A percentile compares a stretch with the other conserved stretches of the same genome.
phyloP scores from a whole-genome alignment of 2,888 invertebrate genomes.

The Hypolimnas misippus region DNA sequence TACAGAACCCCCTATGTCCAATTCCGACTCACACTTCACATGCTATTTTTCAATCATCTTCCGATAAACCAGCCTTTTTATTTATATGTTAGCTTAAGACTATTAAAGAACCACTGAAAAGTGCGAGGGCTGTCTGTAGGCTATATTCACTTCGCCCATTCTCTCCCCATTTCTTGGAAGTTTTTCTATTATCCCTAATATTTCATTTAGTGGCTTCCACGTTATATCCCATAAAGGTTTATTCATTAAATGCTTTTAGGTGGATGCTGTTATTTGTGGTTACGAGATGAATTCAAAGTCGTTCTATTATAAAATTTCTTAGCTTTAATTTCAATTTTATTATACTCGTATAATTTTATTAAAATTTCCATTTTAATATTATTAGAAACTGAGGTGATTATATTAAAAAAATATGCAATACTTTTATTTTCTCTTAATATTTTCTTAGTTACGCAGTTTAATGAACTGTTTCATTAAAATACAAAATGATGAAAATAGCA shows the following conservation, averaged over 20 bases:
- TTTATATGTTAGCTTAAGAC: too few relatives aligned
- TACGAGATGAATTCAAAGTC: constrained; percentile 10
- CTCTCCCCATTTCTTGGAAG: constrained; percentile 47
- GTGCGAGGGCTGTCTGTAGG: not conserved
- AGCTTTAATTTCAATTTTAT: not conserved
- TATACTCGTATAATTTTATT: too few relatives aligned
- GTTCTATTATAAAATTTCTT: not conserved
- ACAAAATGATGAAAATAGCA: too few relatives aligned
- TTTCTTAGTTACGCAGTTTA: not conserved
- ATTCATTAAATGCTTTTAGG: constrained; percentile 26
- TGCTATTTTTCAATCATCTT: too few relatives aligned
- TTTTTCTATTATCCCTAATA: constrained; percentile 65
- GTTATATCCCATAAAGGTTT: not conserved
- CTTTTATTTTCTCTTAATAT: too few relatives aligned
- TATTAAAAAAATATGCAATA: too few relatives aligned
- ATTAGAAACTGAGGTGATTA: too few relatives aligned
- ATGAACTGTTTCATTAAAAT: not conserved
- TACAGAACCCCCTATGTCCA: too few relatives aligned
- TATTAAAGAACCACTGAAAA: not conserved
- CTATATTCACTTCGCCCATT: constrained; percentile 42
- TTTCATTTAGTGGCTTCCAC: constrained; percentile 61
- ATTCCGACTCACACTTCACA: too few relatives aligned
- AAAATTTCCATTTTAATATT: too few relatives aligned
- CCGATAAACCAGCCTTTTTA: too few relatives aligned
- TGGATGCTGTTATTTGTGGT: not conserved